These are phyloP conservation scores for Sebastes vulpes DNA, from an alignment of 2,797 vertebrate genomes.

Conservation along the genomic window DNA sequence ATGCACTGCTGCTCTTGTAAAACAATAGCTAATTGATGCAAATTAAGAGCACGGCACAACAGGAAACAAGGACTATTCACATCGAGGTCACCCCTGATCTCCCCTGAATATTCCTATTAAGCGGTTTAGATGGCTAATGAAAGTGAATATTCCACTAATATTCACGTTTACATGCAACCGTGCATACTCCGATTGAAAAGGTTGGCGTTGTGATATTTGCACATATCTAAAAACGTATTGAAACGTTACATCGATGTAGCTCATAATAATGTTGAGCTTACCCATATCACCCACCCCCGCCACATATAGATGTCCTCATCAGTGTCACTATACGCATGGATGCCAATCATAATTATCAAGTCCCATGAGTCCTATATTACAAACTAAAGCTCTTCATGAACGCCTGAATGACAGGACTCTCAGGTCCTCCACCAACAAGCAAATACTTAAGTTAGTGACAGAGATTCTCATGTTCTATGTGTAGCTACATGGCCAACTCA, in stretches of 20 bases:
- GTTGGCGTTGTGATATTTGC: too few relatives aligned
- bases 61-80: background rate
- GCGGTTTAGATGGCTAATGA: too few relatives aligned
- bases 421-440: background rate
- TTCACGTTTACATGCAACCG: too few relatives aligned
- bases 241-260: background rate
- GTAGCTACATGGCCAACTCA: too few relatives aligned
- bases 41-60: background rate
- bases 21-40: background rate
- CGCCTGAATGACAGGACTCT: background rate
- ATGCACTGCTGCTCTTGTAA: background rate
- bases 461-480: background rate
- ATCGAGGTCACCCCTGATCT: background rate
- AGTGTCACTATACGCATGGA: background rate
- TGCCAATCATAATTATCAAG: background rate
- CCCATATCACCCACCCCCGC: background rate
- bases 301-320: background rate
- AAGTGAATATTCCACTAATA: too few relatives aligned
- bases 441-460: background rate
- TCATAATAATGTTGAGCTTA: background rate
- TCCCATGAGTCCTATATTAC: background rate
- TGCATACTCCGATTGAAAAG: too few relatives aligned
- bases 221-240: background rate
- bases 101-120: too few relatives aligned
- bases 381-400: background rate